Base-by-base conservation (phyloP, 2,113 vertebrate genomes). In the Litocranius walleri region DNA sequence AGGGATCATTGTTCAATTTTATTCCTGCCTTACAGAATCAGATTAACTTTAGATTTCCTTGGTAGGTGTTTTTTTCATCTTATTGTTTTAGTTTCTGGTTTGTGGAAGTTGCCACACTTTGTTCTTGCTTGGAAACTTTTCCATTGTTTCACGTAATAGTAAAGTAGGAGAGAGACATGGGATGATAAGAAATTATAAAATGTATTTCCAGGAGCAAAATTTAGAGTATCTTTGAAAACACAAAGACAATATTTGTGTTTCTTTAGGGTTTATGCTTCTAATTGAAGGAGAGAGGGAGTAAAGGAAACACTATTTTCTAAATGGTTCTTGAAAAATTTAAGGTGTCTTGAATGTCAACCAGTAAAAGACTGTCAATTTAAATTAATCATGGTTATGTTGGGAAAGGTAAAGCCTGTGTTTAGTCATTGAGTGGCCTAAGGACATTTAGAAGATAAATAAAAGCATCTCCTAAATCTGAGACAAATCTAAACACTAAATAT, bases 311-410 rank as follows among this genome's bases (percentile, higher is more conserved):
- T 93, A 78, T 33, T 91, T 93, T 95, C 19, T 74, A 78, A 91
- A 78, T 78, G 3, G 9, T 95, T 93, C 77, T 83, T 96, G 30
- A 95, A 95, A 82, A 91, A 33, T 84, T 64, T 30, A 93, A 87
- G 23, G 36, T 62, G 14, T 52, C 40, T 87, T 90, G 33, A 86
- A 57, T 87, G 48, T 89, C 36, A 90, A 74, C 36, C 62, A 86
- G 30, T 64, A 45, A 90, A 95, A 93, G 14, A 64, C 14, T 91
- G 81, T 95, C 13, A 27, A 61, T 88, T 54, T 88, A 48, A 95
- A 71, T 91, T 88, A 95, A 43, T 74, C 48, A 40, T 94, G 10
- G 2, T 86, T 90, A n/a, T 43, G 83, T 40, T 83, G n/a, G 82
- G 45, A 59, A 81, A 74, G 27, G 40, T 64, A 83, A 64, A 88